A percentile compares a stretch with the other conserved stretches of the same genome.
phyloP scores from a whole-genome alignment of 1,140 invertebrate species.

The Episyrphus balteatus region DNA sequence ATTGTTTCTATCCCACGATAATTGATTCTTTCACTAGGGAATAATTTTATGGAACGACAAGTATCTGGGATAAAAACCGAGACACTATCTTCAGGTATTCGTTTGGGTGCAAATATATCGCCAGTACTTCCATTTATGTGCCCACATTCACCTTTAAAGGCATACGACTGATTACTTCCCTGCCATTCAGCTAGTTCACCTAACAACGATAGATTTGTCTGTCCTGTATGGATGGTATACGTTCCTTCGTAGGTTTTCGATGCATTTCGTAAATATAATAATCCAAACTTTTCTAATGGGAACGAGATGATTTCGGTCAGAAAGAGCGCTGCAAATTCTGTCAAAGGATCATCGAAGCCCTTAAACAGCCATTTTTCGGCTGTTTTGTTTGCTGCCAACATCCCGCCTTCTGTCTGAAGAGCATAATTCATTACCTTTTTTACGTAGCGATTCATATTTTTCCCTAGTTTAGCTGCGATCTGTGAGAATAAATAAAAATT shows the following conservation, averaged over 20 bases:
- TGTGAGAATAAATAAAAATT: no score
- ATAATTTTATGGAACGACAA: conserved; percentile 47
- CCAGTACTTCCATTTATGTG: conserved; percentile 56
- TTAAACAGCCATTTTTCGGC: conserved; percentile 58
- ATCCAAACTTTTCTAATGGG: conserved; percentile 59
- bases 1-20: conserved; percentile 46
- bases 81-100: conserved; percentile 42
- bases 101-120: conserved; percentile 61
- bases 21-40: conserved; percentile 20
- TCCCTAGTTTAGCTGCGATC: no score
- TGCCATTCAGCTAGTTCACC: conserved; percentile 60
- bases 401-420: conserved; percentile 41
- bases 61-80: conserved; percentile 56
- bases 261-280: conserved; percentile 67
- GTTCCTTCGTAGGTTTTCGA: conserved; percentile 59
- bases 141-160: conserved; percentile 50
- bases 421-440: conserved; percentile 43
- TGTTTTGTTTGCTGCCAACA: conserved; percentile 49
- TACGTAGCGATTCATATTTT: conserved; percentile 42
- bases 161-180: conserved; percentile 42
- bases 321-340: conserved; percentile 45
- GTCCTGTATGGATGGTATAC: conserved; percentile 62
- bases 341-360: conserved; percentile 56
- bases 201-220: conserved; percentile 46
- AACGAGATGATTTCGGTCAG: conserved; percentile 42